A percentile compares a stretch with the other conserved stretches of the same genome.
Conservation (phyloP, 2,113 vertebrate species). For the Cyanoramphus novaezelandiae region DNA sequence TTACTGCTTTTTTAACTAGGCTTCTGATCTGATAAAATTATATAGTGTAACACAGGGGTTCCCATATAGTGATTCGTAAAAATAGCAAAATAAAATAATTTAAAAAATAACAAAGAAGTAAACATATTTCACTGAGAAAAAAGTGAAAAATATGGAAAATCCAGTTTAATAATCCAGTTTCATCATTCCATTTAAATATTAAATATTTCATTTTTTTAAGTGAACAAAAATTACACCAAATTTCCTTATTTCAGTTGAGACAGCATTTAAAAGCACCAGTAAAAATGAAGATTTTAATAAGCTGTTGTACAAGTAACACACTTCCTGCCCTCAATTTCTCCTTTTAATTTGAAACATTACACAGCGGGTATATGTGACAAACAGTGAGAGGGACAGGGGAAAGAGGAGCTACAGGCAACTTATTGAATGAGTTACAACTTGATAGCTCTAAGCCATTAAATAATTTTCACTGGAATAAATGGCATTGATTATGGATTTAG, state of each 20-base stretch:
- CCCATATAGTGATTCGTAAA: not conserved
- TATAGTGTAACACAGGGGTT: not conserved
- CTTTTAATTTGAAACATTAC: slow-evolving; percentile 36
- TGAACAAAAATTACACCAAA: not conserved
- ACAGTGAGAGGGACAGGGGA: not conserved
- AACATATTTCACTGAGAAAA: not conserved
- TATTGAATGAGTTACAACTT: not conserved
- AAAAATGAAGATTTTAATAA: slow-evolving; percentile 10
- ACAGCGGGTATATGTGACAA: not conserved
- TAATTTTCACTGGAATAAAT: slow-evolving; percentile 30
- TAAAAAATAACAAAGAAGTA: not conserved
- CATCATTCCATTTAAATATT: not conserved
- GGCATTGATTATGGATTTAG: slow-evolving; percentile 32
- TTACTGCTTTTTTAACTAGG: not conserved
- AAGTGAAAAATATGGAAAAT: not conserved
- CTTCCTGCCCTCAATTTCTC: not conserved
- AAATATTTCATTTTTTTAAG: not conserved
- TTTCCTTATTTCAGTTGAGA: not conserved
- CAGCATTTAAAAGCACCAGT: not conserved
- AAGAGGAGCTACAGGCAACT: not conserved
- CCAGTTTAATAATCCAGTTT: not conserved
- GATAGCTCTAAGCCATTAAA: not conserved
- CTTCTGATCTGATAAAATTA: not conserved
- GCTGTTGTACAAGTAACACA: not conserved
- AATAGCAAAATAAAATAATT: not conserved